These are phyloP conservation scores for Pholis gunnellus DNA, from an alignment of 2,113 vertebrate species.

Conservation along the genomic window DNA sequence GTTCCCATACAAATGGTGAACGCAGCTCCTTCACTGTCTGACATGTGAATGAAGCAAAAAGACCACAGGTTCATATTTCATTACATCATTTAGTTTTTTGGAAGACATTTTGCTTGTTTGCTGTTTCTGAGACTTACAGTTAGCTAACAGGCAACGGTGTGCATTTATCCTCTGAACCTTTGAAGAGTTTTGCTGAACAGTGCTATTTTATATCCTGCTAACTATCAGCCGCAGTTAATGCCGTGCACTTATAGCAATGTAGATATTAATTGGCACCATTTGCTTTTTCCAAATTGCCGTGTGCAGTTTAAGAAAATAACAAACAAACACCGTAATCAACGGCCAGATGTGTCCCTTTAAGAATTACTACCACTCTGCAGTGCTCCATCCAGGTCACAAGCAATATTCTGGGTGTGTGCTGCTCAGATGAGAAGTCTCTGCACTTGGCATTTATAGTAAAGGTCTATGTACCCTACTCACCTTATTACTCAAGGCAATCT, in stretches of 20 bases:
- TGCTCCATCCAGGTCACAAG: conserved; percentile 17
- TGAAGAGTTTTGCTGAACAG: background rate
- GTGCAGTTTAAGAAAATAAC: background rate
- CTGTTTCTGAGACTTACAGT: background rate
- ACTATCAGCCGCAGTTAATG: background rate
- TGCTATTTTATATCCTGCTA: background rate
- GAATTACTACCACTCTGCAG: background rate
- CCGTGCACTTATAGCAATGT: too few species aligned
- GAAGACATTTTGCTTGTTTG: background rate
- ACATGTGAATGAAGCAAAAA: background rate
- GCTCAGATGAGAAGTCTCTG: background rate
- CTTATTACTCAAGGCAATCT: conserved; percentile 10
- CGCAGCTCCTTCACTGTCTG: background rate
- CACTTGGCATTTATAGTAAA: conserved; percentile 35
- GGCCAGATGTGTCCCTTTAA: background rate
- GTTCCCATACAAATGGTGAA: background rate
- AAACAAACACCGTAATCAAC: background rate
- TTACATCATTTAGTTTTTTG: background rate
- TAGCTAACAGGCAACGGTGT: background rate
- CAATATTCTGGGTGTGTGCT: conserved; percentile 16
- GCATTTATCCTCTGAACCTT: background rate
- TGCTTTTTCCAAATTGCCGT: background rate
- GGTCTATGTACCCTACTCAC: background rate
- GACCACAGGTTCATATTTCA: background rate
- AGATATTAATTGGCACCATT: background rate